A percentile compares a stretch with the other conserved stretches of the same genome.
phyloP scores from a whole-genome alignment of 2,888 invertebrate species.

The Resseliella maxima region DNA sequence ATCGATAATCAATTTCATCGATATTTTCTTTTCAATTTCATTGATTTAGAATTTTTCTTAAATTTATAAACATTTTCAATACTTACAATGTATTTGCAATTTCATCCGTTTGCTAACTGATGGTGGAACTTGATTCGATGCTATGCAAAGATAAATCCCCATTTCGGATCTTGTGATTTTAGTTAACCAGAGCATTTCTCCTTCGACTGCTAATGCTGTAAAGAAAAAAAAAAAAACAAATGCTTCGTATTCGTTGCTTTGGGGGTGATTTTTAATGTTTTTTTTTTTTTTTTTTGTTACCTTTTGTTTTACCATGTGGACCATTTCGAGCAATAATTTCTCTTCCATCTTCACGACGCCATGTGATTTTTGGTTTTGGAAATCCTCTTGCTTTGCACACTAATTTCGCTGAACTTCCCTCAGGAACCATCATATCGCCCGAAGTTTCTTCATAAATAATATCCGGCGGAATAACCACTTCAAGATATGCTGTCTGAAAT shows the following conservation, averaged over 20 bases:
- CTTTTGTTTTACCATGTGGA: conserved; percentile 79
- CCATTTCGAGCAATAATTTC: conserved; percentile 83
- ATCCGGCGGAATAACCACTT: conserved; percentile 92
- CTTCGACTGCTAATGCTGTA: conserved; percentile 78
- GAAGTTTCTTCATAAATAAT: conserved; percentile 90
- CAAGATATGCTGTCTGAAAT: conserved; percentile 81
- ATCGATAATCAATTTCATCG: not conserved
- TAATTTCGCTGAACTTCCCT: conserved; percentile 88
- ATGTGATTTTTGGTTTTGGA: conserved; percentile 82
- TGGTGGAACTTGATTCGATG: conserved; percentile 73
- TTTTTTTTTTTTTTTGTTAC: conserved; percentile 64
- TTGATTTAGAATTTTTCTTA: conserved; percentile 5
- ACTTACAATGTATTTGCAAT: conserved; percentile 92
- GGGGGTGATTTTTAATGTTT: not conserved
- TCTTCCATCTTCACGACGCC: conserved; percentile 88
- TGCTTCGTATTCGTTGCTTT: too few relatives aligned
- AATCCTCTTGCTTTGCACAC: conserved; percentile 87
- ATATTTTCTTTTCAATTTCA: not conserved
- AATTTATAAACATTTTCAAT: conserved; percentile 59
- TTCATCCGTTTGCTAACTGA: conserved; percentile 91
- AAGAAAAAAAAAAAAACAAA: conserved; percentile 55
- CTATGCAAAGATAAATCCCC: conserved; percentile 87
- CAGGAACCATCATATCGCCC: conserved; percentile 94
- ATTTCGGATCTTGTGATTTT: conserved; percentile 91
- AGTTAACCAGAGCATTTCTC: conserved; percentile 82